phyloP scores from a whole-genome alignment of 2,113 vertebrate genomes.

The Greenwoodochromis staneri region DNA sequence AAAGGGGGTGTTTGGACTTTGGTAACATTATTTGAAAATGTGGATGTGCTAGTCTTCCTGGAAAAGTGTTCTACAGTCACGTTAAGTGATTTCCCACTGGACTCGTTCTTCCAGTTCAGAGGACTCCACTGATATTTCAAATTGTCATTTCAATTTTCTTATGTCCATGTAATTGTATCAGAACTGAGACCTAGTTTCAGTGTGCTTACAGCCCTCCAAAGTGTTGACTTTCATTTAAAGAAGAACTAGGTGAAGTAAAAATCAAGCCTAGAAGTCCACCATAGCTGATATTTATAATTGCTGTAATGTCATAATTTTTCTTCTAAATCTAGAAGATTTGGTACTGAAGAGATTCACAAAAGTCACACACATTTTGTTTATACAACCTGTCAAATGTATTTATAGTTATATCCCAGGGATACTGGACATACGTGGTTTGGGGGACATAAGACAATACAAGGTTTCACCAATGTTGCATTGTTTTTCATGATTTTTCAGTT shows the following conservation, averaged over 20 bases:
- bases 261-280: neutral
- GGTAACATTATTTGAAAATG: neutral
- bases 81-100: neutral
- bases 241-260: neutral
- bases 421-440: neutral
- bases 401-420: neutral
- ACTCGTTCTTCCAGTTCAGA: neutral
- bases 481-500: neutral
- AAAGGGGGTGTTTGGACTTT: neutral
- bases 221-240: neutral
- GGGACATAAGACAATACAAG: neutral
- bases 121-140: neutral
- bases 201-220: neutral
- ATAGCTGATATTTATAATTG: neutral
- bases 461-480: neutral
- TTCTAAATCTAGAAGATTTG: neutral
- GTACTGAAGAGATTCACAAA: neutral
- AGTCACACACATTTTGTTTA: neutral
- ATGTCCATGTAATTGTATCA: neutral
- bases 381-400: neutral
- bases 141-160: neutral
- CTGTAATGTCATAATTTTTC: neutral
- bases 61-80: neutral
- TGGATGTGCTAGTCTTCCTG: neutral
- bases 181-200: neutral